phyloP scores from a whole-genome alignment of 1,140 invertebrate species.

The Lanistes nyassanus region DNA sequence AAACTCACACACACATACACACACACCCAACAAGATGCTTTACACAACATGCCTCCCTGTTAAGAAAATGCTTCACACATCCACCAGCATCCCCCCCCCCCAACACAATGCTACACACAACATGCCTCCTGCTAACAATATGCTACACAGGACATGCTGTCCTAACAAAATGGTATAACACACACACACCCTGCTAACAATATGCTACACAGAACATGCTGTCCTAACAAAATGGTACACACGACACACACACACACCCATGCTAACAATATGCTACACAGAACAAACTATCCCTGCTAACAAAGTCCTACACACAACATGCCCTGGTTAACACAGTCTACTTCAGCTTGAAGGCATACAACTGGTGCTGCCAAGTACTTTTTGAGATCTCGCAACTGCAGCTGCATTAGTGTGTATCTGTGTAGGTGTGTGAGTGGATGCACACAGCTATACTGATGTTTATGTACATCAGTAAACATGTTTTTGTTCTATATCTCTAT shows the following conservation, averaged over 20 bases:
- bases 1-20: too few species aligned
- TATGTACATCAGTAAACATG: neutral
- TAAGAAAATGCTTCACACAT: too few species aligned
- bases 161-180: neutral
- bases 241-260: neutral
- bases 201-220: neutral
- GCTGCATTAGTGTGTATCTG: slow-evolving; percentile 2
- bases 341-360: too few species aligned
- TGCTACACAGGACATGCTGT: neutral
- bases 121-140: neutral
- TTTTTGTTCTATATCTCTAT: neutral
- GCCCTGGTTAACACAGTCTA: too few species aligned
- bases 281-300: neutral
- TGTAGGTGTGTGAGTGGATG: neutral
- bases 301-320: neutral
- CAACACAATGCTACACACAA: neutral
- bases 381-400: too few species aligned
- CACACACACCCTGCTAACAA: neutral
- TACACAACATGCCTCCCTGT: too few species aligned
- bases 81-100: too few species aligned
- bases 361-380: too few species aligned
- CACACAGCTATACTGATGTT: neutral
- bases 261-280: neutral
- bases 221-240: neutral
- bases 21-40: too few species aligned